phyloP scores from a whole-genome alignment of 2,888 invertebrate species.

The Acanthococcus lagerstroemiae region DNA sequence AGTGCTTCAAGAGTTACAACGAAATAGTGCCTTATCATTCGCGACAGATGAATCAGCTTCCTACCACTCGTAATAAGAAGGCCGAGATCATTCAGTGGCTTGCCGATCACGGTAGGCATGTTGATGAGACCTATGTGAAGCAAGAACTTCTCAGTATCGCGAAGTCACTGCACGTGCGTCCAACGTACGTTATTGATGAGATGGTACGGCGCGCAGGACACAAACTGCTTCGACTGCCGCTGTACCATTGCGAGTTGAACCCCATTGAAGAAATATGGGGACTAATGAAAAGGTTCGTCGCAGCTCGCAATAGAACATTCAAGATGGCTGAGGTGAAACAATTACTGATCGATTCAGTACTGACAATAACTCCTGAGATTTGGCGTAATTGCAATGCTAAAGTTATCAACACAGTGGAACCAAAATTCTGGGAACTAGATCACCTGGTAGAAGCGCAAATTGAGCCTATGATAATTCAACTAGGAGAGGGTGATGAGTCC shows the following conservation, averaged over 20 bases:
- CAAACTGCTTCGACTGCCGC: background rate
- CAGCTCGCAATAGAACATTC: background rate
- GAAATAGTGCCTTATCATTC: background rate
- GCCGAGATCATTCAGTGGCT: background rate
- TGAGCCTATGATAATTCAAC: background rate
- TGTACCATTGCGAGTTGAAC: background rate
- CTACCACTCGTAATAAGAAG: background rate
- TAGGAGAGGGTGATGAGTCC: too few species aligned
- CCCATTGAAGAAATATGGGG: background rate
- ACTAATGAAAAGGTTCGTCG: background rate
- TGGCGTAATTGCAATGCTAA: background rate
- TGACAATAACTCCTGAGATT: background rate
- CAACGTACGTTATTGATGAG: background rate
- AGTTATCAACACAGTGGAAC: background rate
- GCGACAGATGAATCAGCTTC: background rate
- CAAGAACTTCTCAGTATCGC: background rate
- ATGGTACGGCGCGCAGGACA: background rate
- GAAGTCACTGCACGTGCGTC: too few species aligned
- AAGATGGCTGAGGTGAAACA: background rate
- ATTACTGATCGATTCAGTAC: background rate
- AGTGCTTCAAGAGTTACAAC: too few species aligned
- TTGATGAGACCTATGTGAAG: background rate
- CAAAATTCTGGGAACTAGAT: background rate
- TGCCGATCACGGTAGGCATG: background rate
- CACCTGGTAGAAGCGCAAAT: background rate